Evolutionary conservation across 2,797 vertebrate species (phyloP), one percentile per base, ranked within the genome.

Genomic region (Thalassophryne amazonica): DNA sequence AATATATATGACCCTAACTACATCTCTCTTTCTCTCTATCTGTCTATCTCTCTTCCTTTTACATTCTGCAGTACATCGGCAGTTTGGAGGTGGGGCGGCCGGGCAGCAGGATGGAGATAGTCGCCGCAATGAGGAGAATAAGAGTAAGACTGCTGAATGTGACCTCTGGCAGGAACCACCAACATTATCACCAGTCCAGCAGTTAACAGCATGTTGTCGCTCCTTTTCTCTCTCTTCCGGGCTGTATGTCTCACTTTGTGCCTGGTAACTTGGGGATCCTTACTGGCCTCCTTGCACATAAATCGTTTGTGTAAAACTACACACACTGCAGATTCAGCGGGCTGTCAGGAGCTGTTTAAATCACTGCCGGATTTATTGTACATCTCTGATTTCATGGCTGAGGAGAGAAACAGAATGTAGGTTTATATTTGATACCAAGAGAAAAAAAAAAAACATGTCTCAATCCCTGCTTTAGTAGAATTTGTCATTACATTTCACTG

Each of bases 71-170:
- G 96, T 99, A 98, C 58, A 96, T 98, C 0, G 96, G 97, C 62
- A 99, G 95, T 71, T 76, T 98, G 90, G 97, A 99, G 71, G 95
- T 99, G 41, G 93, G 95, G 0, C 91, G 96, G 24, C 97, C 97
- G 0, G 94, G 94, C 78, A 99, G 94, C 88, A 88, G 97, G 9
- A 93, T 98, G 87, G 97, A 99, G 88, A 99, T 98, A 1, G 94
- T 99, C 45, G 96, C 95, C 0, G 95, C 97, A 7, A 98, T 99
- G 97, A 91, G 97, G 59, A 85, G 95, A 74, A 98, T 99, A 69
- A 85, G 96, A 90, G 97, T 98, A 89, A 94, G 95, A 29, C 32
- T 2, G 3, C 25, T 60, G 25, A 31, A 20, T 60, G 17, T 52
- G 19, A 62, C 32, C 23, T 16, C 4, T 21, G 15, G 25, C 39